These are phyloP conservation scores for Chydorus sphaericus DNA, from an alignment of 2,888 invertebrate species.

Conservation along the genomic window DNA sequence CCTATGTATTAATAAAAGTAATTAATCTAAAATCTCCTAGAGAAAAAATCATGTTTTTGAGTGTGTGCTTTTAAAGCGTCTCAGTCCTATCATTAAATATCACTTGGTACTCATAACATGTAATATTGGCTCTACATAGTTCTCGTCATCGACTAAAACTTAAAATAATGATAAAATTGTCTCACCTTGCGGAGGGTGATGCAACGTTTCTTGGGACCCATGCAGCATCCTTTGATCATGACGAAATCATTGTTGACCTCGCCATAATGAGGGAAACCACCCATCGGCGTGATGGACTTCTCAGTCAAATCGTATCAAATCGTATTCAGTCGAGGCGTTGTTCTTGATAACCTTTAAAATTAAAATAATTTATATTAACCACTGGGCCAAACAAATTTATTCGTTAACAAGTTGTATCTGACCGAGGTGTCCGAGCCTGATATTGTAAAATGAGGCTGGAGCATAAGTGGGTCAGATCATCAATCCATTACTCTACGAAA, in stretches of 20 bases:
- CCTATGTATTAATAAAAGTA: conserved; percentile 40
- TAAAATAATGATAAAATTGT: conserved; percentile 1
- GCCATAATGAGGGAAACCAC: conserved; percentile 99
- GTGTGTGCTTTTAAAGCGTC: conserved; percentile 11
- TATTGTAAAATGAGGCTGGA: conserved; percentile 5
- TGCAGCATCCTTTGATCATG: conserved; percentile 92
- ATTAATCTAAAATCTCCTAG: not conserved
- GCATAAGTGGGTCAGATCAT: conserved; percentile 28
- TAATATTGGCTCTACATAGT: conserved; percentile 20
- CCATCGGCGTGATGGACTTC: conserved; percentile 97
- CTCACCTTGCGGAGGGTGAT: conserved; percentile 83
- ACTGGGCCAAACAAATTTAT: conserved; percentile 41
- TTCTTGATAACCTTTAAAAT: conserved; percentile 69
- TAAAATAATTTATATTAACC: conserved; percentile 23
- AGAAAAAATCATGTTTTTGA: not conserved
- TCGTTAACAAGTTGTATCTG: not conserved
- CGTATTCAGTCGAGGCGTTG: conserved; percentile 93
- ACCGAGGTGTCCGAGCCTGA: conserved; percentile 13
- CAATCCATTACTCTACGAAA: conserved; percentile 35
- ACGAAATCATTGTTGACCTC: conserved; percentile 97
- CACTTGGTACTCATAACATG: conserved; percentile 20
- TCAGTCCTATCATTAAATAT: conserved; percentile 30
- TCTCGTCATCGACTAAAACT: conserved; percentile 18
- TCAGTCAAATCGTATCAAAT: conserved; percentile 80
- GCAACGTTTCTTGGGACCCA: conserved; percentile 93